Percentiles rank a stretch among this genome's conserved stretches.
Evolutionary conservation across 2,113 vertebrate species (phyloP).

Genomic region (Spilogale gracilis): DNA sequence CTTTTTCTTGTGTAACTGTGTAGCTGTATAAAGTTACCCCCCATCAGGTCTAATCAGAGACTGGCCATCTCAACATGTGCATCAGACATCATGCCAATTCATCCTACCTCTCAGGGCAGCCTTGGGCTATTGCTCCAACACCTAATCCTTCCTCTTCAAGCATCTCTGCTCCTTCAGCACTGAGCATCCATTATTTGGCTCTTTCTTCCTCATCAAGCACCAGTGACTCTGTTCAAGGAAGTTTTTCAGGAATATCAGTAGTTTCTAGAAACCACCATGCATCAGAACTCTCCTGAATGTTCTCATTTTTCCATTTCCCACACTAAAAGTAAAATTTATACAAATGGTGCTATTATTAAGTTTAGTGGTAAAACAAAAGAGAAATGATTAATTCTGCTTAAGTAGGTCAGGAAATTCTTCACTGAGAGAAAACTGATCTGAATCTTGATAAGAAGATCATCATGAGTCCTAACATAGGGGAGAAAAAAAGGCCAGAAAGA

Average conservation of each 20-base stretch:
- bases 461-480: neutral
- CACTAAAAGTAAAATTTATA: neutral
- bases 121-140: neutral
- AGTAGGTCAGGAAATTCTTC: neutral
- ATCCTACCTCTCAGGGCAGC: neutral
- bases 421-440: neutral
- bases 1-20: neutral
- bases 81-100: neutral
- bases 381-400: neutral
- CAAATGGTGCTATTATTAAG: neutral
- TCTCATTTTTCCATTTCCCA: neutral
- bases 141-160: neutral
- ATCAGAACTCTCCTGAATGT: neutral
- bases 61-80: neutral
- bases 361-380: neutral
- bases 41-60: neutral
- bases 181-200: neutral
- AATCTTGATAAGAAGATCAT: neutral
- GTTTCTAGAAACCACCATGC: neutral
- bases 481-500: neutral
- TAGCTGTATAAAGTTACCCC: neutral
- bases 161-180: neutral
- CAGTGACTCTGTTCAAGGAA: neutral
- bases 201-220: neutral
- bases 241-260: conserved; percentile 2